Evolutionary conservation across 2,113 vertebrate genomes (phyloP), one percentile per base, ranked within the genome.

Genomic region (Phaethornis superciliosus): DNA sequence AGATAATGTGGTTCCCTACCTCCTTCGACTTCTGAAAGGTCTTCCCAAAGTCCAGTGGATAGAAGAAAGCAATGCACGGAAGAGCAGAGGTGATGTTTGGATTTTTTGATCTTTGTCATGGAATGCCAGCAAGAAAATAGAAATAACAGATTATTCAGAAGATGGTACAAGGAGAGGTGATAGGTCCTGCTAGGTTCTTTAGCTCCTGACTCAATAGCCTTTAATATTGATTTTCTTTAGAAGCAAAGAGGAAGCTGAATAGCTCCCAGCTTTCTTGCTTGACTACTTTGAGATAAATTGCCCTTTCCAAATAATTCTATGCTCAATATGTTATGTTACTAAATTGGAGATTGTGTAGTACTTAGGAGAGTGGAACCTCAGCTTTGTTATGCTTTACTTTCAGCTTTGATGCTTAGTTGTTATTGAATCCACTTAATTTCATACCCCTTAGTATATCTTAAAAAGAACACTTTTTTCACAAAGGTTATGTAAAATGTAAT

Each of bases 31-130:
- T 64, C 96, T 99, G 95, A 99, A 97, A 96, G 99, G 99, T 44
- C 97, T 99, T 72, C 98, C 99, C 55, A 98, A 98, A 96, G 98
- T 99, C 52, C 98, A 99, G 1, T 99, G 99, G 99, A 99, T 99
- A 85, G 99, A 99, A 97, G 99, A 99, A 95, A 99, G 97, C 97
- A 98, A 97, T 9, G 98, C 98, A 88, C 98, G 98, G 89, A 99
- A 99, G 97, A 97, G 98, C 97, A 98, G 97, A 98, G 99, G 99
- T 99, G 97, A 95, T 44, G 32, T 80, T 88, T 55, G 22, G 23
- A 1, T 5, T 14, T 67, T 55, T 46, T 89, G 17, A 24, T 95
- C 46, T 18, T 65, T 74, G 30, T 58, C 10, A 15, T 44, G 33
- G 23, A 89, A 62, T 19, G 6, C 11, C 55, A 74, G 20, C 28